Evolutionary conservation across 2,797 vertebrate genomes (phyloP), one percentile per base, ranked within the genome.

Genomic region (Cossypha caffra): DNA sequence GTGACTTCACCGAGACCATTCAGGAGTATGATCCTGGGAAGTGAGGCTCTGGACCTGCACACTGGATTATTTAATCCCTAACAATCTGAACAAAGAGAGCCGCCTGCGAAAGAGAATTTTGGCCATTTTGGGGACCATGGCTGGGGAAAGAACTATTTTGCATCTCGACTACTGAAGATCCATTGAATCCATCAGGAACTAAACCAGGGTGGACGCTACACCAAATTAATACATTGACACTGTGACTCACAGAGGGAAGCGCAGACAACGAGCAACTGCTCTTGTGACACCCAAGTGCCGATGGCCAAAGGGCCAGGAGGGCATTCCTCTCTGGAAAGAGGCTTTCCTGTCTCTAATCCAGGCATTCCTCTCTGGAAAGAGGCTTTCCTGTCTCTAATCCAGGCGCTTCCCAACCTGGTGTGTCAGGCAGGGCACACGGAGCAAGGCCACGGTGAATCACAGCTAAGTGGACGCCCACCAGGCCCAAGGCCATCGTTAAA

Each of bases 201-300:
- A 35, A 67, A 64, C 2, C 37, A 7, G 87, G 42, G 17, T 4
- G 78, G 68, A 43, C 1, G 0, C 18, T 6, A 51, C 81, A 64
- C 9, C 42, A 17, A 74, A 77, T 4, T 0, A 67, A 67, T 4
- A 63, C 40, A 14, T 25, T 24, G 33, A 73, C 11, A 8, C 0
- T 4, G 42, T 15, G 68, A 82, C 40, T 64, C 42, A 72, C 2
- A 10, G 63, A 72, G 68, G 86, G 52, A n/a, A 38, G 47, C 0
- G 11, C 21, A 19, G 4, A 66, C 45, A 80, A 61, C 28, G 69
- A 67, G 24, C 37, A 29, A 42, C 6, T 59, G 38, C 68, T 79
- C 79, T 66, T 35, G 9, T 9, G 45, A 59, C 57, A 62, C 86
- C 79, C 11, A 51, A 68, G 71, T 29, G 54, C 47, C 6, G 0